Percentiles rank a stretch among this genome's conserved stretches.
Conservation (phyloP, 2,888 invertebrate genomes). For the Plebejus anna region DNA sequence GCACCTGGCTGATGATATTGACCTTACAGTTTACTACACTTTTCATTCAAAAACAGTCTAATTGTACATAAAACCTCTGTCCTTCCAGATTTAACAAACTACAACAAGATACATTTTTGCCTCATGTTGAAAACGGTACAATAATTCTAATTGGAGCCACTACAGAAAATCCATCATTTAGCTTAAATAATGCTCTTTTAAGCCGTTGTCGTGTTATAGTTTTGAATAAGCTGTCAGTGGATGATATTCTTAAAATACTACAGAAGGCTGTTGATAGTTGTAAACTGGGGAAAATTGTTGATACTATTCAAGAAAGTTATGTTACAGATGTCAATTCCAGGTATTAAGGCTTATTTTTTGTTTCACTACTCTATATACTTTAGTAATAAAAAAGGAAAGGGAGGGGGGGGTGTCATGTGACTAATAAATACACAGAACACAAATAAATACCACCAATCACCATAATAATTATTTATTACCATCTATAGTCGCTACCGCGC, state of each 20-base stretch:
- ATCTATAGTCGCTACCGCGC: too few relatives aligned
- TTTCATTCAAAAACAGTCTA: neutral
- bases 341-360: constrained; percentile 41
- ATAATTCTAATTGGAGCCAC: constrained; percentile 90
- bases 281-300: constrained; percentile 51
- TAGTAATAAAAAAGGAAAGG: too few relatives aligned
- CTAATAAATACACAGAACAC: too few relatives aligned
- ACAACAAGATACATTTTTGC: constrained; percentile 90
- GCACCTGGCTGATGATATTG: neutral
- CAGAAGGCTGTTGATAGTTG: constrained; percentile 73
- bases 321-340: constrained; percentile 43
- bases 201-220: constrained; percentile 89
- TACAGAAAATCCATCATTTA: constrained; percentile 93
- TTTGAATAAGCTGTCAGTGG: constrained; percentile 83
- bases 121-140: constrained; percentile 89
- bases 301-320: constrained; percentile 42
- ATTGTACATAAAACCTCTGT: neutral
- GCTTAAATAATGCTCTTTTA: constrained; percentile 87
- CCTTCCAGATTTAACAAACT: constrained; percentile 86
- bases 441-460: too few relatives aligned
- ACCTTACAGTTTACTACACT: neutral
- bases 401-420: too few relatives aligned
- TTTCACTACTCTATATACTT: too few relatives aligned
- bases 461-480: too few relatives aligned
- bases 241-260: constrained; percentile 82